Evolutionary conservation across 2,888 invertebrate species (phyloP), one percentile per base, ranked within the genome.

Genomic region (Argyresthia albistria): DNA sequence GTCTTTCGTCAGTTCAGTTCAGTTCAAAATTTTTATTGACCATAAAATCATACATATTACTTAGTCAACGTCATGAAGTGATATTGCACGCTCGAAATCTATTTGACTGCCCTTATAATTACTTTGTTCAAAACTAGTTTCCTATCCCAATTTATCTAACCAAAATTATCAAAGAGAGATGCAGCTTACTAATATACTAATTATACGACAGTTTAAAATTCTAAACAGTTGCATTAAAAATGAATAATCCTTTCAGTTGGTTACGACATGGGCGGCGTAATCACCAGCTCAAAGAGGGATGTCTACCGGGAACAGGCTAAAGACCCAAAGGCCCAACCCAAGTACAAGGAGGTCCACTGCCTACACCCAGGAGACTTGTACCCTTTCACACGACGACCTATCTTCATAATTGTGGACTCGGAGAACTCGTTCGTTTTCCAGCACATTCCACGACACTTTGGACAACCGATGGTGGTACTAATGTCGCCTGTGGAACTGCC

Each of bases 401-500:
- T 98, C 57, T 97, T 98, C 84, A 90, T 98, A 55, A 94, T 98
- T 59, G 93, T 98, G 61, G 98, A 98, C 79, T 97, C 97, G 60
- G 96, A 97, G 86, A 98, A 97, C 87, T 97, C 97, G 69, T 94
- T 93, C 77, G 94, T 95, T 60, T 97, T 96, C 86, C 93, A 96
- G 89, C 93, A 95, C 73, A 93, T 98, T 71, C 97, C 97, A 50
- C 78, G 88, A 59, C 93, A 95, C 73, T 98, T 98, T 82, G 97
- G 97, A 35, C 97, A 97, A 76, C 97, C 98, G 7, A 84, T 98
- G 60, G 94, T 98, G 58, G 93, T 97, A 58, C 90, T 98, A 42
- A 95, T 97, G 94, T 97, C 98, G 52, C 97, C 98, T 7, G 93
- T 96, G 79, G 96, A 97, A 73, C 90, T 94, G 57, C 97, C 97